These are phyloP conservation scores for Brenthis daphne DNA, from an alignment of 2,888 invertebrate species.

Conservation along the genomic window DNA sequence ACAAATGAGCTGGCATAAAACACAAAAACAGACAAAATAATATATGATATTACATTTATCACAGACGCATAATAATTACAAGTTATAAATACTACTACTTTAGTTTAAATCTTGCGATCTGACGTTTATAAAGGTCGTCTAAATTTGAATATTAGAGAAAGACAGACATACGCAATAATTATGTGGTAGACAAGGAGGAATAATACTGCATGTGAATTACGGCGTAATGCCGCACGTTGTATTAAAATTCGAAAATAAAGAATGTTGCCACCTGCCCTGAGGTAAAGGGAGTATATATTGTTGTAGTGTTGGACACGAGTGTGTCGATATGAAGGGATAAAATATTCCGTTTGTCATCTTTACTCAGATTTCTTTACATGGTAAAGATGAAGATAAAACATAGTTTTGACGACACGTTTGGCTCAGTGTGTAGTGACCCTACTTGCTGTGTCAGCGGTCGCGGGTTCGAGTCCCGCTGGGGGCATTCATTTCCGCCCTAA, in stretches of 20 bases:
- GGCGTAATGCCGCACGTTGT: slow-evolving; percentile 76
- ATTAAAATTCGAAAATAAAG: slow-evolving; percentile 80
- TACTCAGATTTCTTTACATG: neutral
- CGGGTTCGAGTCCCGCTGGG: too few relatives aligned
- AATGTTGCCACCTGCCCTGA: slow-evolving; percentile 73
- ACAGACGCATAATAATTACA: slow-evolving; percentile 23
- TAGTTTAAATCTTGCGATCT: slow-evolving; percentile 31
- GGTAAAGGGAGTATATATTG: slow-evolving; percentile 67
- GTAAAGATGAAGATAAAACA: too few relatives aligned
- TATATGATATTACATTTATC: slow-evolving; percentile 14
- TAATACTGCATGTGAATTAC: slow-evolving; percentile 72
- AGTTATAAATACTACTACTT: slow-evolving; percentile 26
- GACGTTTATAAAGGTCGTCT: slow-evolving; percentile 39
- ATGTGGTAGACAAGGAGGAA: slow-evolving; percentile 48
- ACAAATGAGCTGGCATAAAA: too few relatives aligned
- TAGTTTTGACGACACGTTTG: too few relatives aligned
- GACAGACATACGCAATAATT: slow-evolving; percentile 42
- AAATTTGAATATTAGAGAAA: slow-evolving; percentile 56
- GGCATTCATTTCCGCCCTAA: too few relatives aligned
- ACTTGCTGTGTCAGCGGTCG: too few relatives aligned
- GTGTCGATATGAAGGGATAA: slow-evolving; percentile 43
- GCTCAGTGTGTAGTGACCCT: too few relatives aligned
- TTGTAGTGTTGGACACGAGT: slow-evolving; percentile 49
- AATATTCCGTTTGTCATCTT: too few relatives aligned
- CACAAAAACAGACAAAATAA: neutral